A percentile compares a stretch with the other conserved stretches of the same genome.
Conservation (phyloP, 2,888 invertebrate genomes). For the Tipula helvola region DNA sequence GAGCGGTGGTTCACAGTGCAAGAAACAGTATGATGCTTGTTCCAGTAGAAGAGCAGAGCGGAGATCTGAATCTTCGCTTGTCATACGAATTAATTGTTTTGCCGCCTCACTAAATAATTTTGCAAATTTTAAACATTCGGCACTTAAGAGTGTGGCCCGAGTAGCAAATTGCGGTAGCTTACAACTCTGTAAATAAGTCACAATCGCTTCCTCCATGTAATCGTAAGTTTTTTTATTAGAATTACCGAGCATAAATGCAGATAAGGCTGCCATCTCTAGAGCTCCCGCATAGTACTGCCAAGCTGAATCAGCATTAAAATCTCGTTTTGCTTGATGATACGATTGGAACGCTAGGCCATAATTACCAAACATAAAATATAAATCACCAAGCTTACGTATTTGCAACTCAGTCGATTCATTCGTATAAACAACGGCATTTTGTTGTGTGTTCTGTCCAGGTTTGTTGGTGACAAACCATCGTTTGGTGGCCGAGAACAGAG, state of each 20-base stretch:
- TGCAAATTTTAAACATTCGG: constrained; percentile 70
- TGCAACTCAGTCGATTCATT: constrained; percentile 83
- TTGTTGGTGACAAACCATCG: constrained; percentile 90
- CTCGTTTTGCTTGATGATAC: constrained; percentile 94
- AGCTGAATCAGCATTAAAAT: constrained; percentile 92
- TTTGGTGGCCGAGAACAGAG: constrained; percentile 86
- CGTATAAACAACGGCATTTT: constrained; percentile 72
- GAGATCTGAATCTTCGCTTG: constrained; percentile 94
- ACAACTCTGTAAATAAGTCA: constrained; percentile 82
- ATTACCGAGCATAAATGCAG: constrained; percentile 80
- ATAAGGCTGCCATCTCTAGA: constrained; percentile 88
- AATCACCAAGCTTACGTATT: constrained; percentile 81
- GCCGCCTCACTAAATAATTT: constrained; percentile 85
- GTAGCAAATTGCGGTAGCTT: constrained; percentile 89
- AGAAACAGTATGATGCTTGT: constrained; percentile 88
- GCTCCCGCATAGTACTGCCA: constrained; percentile 97
- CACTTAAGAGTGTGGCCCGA: constrained; percentile 77
- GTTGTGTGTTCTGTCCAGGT: constrained; percentile 58
- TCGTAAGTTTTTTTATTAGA: constrained; percentile 64
- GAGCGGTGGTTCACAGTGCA: constrained; percentile 51
- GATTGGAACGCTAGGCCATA: constrained; percentile 85
- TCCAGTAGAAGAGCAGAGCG: constrained; percentile 87
- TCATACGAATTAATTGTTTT: constrained; percentile 86
- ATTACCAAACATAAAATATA: constrained; percentile 92
- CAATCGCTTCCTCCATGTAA: constrained; percentile 92